Base-by-base conservation (phyloP, 2,113 vertebrate species). In the Nothocercus nigrocapillus region DNA sequence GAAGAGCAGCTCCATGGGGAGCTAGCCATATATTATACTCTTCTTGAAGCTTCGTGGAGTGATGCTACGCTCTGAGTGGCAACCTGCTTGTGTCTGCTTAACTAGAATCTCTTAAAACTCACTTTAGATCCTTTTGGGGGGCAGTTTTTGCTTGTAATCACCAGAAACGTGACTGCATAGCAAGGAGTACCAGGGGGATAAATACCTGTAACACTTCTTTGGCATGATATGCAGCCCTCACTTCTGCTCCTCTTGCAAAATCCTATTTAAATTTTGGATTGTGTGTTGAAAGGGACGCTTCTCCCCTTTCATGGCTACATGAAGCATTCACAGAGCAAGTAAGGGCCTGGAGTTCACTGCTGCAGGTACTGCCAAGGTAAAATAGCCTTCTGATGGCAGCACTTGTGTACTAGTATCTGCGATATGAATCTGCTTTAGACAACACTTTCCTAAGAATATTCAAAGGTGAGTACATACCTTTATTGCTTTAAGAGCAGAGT, bases 11-110 rank as follows among this genome's bases (percentile, higher is more conserved):
- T 64, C 36, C 38, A 28, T 47, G 12, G n/a, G 62, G 38, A 73
- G 45, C 40, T 59, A 82, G 18, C 19, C 1, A 0, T 44, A 17
- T 1, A 2, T 28, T 27, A 4, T 0, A 0, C 20, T 78, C 14
- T 72, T 0, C 0, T 28, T 73, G 75, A 64, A 76, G 70, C 47
- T 82, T 27, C 20, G 0, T 3, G 14, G 81, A 78, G 40, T 24
- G 45, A 38, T 68, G 74, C 74, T 82, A 28, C 27, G 8, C n/a
- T 62, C 25, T 47, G 27, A 44, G 51, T 10, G 3, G 3, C 7
- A 0, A 22, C 49, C 24, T 54, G 25, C 25, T 28, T 13, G 13
- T 27, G 25, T 54, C 53, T 67, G 54, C 49, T 77, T 62, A 80
- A 64, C 44, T 75, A 79, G 11, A 11, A 76, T n/a, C 13, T 62